Evolutionary conservation across 2,888 invertebrate genomes (phyloP).

Genomic region (Ypsolopha scabrella): DNA sequence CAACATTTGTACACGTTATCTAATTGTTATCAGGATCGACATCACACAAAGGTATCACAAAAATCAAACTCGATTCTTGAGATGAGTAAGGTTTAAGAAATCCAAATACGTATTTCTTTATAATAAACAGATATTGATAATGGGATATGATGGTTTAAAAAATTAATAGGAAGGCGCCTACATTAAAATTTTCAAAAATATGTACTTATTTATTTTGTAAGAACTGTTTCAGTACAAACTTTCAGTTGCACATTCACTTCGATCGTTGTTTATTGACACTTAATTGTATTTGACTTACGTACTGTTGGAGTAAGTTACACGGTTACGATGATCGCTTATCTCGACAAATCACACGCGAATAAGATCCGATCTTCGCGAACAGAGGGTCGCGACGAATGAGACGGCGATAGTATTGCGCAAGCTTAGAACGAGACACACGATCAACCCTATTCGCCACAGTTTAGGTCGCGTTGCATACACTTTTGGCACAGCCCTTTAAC

Average conservation of each 20-base stretch:
- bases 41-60: no score
- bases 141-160: no score
- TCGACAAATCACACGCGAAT: constrained; percentile 45
- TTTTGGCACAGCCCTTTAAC: constrained; percentile 41
- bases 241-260: background rate
- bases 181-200: no score
- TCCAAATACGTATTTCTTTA: no score
- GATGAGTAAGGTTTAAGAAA: no score
- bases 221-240: no score
- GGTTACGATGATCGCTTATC: constrained; percentile 29
- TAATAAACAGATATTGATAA: no score
- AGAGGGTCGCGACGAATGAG: constrained; percentile 25
- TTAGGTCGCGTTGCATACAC: constrained; percentile 24
- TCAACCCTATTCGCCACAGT: constrained; percentile 24
- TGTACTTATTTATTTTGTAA: no score
- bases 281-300: constrained; percentile 40
- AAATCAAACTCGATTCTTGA: no score
- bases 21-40: no score
- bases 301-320: constrained; percentile 39
- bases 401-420: constrained; percentile 43
- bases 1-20: no score
- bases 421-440: constrained; percentile 38
- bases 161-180: no score
- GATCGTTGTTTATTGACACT: background rate
- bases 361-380: constrained; percentile 23